Conservation (phyloP, 2,888 invertebrate genomes). For the Phortica magna region DNA sequence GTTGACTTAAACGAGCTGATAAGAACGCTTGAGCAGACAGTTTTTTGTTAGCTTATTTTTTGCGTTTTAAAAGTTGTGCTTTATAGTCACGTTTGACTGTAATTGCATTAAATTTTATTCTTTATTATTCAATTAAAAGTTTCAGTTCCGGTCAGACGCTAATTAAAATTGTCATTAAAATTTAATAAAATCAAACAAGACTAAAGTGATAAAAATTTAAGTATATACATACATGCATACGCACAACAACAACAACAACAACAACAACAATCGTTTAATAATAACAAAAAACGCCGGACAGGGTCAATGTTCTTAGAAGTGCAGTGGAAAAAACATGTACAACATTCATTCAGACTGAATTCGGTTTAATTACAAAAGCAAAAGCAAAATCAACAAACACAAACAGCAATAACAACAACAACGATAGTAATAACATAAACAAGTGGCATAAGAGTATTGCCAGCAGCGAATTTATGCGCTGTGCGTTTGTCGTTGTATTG, state of each 20-base stretch:
- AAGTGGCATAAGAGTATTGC: neutral
- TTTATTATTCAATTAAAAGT: neutral
- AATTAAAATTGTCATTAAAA: constrained; percentile 57
- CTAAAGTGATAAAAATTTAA: no score
- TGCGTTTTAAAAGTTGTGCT: no score
- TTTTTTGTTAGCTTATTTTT: no score
- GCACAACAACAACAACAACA: neutral
- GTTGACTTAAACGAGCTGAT: no score
- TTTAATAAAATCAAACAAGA: constrained; percentile 44
- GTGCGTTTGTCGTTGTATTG: neutral
- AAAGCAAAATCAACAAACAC: constrained; percentile 41
- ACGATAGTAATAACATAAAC: constrained; percentile 41
- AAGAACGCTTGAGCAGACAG: no score
- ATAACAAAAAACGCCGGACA: constrained; percentile 34
- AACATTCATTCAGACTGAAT: constrained; percentile 63
- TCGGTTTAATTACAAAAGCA: constrained; percentile 66
- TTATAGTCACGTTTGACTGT: no score
- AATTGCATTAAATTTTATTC: no score
- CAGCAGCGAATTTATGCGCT: neutral
- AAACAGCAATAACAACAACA: constrained; percentile 38
- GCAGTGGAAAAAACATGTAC: constrained; percentile 49
- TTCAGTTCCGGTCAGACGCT: constrained; percentile 32
- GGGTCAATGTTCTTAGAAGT: constrained; percentile 69
- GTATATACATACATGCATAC: no score
- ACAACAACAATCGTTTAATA: constrained; percentile 53